These are phyloP conservation scores for Nyctereutes procyonoides DNA, from an alignment of 2,113 vertebrate genomes.

Conservation along the genomic window DNA sequence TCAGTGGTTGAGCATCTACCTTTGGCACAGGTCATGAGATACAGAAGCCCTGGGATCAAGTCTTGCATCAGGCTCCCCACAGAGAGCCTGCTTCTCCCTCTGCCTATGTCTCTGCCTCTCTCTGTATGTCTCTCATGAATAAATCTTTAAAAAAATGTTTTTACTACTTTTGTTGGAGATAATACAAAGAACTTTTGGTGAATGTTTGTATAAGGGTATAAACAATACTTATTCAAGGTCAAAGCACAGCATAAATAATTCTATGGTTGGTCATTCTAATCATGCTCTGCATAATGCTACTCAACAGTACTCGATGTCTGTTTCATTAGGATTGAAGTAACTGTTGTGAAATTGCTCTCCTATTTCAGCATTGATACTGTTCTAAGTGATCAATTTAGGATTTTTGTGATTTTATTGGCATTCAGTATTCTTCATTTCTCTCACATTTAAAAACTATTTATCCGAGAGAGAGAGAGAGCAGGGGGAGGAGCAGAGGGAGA, in stretches of 20 bases:
- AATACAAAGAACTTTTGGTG: not conserved
- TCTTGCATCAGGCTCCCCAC: too few species aligned
- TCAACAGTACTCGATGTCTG: not conserved
- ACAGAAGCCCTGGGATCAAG: too few species aligned
- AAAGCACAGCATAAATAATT: not conserved
- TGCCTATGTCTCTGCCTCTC: too few species aligned
- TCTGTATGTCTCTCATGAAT: too few species aligned
- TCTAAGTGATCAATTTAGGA: not conserved
- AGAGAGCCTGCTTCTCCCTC: too few species aligned
- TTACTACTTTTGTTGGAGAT: not conserved
- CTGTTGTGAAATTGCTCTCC: not conserved
- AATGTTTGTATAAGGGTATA: not conserved
- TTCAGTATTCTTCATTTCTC: not conserved
- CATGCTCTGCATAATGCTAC: not conserved
- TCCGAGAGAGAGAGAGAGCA: not conserved
- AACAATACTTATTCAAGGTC: not conserved
- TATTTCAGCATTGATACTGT: not conserved
- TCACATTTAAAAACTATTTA: constrained; percentile 7
- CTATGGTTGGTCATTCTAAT: not conserved
- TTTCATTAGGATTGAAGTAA: not conserved
- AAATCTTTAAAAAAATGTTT: not conserved
- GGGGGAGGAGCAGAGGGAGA: not conserved
- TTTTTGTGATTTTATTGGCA: constrained; percentile 23
- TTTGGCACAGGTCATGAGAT: too few species aligned
- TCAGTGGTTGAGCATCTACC: too few species aligned